Percentiles rank a stretch among this genome's conserved stretches.
Conservation (phyloP, 1,140 invertebrate genomes). For the Thrips palmi region DNA sequence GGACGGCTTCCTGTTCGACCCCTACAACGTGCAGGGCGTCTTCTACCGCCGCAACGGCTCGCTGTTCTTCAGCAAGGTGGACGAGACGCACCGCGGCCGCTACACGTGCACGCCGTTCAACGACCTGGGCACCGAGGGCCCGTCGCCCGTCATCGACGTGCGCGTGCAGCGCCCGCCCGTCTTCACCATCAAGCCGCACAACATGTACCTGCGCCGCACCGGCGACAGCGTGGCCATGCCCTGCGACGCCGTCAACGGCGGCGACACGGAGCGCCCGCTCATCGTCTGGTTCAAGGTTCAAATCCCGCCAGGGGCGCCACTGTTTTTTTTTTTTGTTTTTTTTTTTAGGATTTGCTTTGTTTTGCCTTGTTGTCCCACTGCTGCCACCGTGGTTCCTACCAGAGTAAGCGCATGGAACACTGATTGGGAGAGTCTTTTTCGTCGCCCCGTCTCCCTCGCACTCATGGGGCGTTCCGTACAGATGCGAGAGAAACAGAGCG, state of each 20-base stretch:
- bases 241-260: conserved; percentile 58
- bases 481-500: too few species aligned
- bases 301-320: not conserved
- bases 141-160: conserved; percentile 70
- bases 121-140: conserved; percentile 63
- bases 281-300: conserved; percentile 75
- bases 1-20: conserved; percentile 79
- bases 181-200: conserved; percentile 54
- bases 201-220: conserved; percentile 62
- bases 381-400: too few species aligned
- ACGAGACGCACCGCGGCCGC: conserved; percentile 52
- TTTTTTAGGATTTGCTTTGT: not conserved
- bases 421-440: too few species aligned
- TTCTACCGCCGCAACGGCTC: conserved; percentile 75
- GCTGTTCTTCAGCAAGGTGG: conserved; percentile 62
- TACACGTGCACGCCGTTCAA: conserved; percentile 90
- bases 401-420: too few species aligned
- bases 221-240: conserved; percentile 65
- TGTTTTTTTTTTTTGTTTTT: not conserved
- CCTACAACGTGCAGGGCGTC: conserved; percentile 73
- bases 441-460: too few species aligned
- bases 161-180: conserved; percentile 70
- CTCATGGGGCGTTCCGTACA: too few species aligned
- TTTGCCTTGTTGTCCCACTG: too few species aligned
- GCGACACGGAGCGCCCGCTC: conserved; percentile 50